Evolutionary conservation across 2,113 vertebrate genomes (phyloP).

Genomic region (Heterochromis multidens): DNA sequence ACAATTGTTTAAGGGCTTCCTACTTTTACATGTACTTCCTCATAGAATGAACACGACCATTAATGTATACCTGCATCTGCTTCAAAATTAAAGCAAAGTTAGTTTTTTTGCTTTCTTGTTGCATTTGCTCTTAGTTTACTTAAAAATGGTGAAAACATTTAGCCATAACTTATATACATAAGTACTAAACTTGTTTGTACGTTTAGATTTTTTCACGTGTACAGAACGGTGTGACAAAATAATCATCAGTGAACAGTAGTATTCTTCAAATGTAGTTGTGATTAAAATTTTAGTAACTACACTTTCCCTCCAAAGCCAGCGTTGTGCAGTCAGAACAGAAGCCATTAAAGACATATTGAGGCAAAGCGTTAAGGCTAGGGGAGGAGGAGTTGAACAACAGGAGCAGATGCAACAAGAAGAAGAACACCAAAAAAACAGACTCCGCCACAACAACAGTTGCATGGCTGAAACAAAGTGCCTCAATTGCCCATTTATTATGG

Average conservation of each 20-base stretch:
- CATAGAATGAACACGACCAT: not conserved
- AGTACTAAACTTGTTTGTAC: not conserved
- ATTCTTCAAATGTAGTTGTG: not conserved
- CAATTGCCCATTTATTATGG: constrained; percentile 67
- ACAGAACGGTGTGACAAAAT: not conserved
- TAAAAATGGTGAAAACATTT: not conserved
- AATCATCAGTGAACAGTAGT: not conserved
- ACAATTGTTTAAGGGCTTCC: not conserved
- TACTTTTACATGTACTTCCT: not conserved
- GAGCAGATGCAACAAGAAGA: constrained; percentile 53
- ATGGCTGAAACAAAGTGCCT: constrained; percentile 63
- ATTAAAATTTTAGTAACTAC: not conserved
- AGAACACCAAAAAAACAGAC: constrained; percentile 35
- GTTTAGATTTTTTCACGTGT: not conserved
- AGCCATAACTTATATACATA: not conserved
- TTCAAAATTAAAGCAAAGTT: not conserved
- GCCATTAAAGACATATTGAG: constrained; percentile 57
- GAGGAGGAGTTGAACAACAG: constrained; percentile 34
- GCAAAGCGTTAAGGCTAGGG: constrained; percentile 35
- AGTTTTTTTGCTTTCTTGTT: not conserved
- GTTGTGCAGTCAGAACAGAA: not conserved
- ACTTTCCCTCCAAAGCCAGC: not conserved
- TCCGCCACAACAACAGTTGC: constrained; percentile 38
- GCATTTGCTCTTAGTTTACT: not conserved
- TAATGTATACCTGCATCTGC: not conserved